Evolutionary conservation across 2,888 invertebrate genomes (phyloP).

Genomic region (Chrysomela aeneicollis): DNA sequence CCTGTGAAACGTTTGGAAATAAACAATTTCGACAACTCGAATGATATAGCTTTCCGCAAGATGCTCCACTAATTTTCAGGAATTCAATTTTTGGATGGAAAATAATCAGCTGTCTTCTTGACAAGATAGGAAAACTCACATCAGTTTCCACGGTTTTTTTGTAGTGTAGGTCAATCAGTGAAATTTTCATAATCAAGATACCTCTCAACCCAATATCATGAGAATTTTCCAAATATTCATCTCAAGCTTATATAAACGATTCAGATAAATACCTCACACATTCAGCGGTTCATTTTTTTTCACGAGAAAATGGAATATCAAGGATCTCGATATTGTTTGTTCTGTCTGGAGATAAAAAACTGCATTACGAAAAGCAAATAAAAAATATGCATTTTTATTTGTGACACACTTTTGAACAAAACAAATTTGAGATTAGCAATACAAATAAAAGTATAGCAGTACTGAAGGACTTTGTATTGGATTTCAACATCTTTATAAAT

Average conservation of each 20-base stretch:
- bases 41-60: too few relatives aligned
- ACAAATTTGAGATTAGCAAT: slow-evolving; percentile 45
- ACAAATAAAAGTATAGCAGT: slow-evolving; percentile 44
- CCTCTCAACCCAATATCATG: too few relatives aligned
- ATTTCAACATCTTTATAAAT: slow-evolving; percentile 43
- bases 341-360: slow-evolving; percentile 49
- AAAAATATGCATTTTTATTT: slow-evolving; percentile 43
- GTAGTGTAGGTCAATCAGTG: too few relatives aligned
- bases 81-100: too few relatives aligned
- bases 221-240: slow-evolving; percentile 13
- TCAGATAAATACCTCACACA: slow-evolving; percentile 27
- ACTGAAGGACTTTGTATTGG: slow-evolving; percentile 29
- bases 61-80: too few relatives aligned
- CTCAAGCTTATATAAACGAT: slow-evolving; percentile 40
- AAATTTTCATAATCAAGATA: too few relatives aligned
- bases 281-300: slow-evolving; percentile 35
- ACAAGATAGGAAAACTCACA: too few relatives aligned
- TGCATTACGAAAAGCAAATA: slow-evolving; percentile 47
- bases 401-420: slow-evolving; percentile 49
- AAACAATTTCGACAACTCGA: too few relatives aligned
- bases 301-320: slow-evolving; percentile 26
- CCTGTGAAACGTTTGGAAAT: too few relatives aligned
- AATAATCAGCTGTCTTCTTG: too few relatives aligned
- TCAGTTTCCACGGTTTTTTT: too few relatives aligned
- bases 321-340: slow-evolving; percentile 39